Conservation (phyloP, 2,888 invertebrate species). For the Trachelus troglodyta region DNA sequence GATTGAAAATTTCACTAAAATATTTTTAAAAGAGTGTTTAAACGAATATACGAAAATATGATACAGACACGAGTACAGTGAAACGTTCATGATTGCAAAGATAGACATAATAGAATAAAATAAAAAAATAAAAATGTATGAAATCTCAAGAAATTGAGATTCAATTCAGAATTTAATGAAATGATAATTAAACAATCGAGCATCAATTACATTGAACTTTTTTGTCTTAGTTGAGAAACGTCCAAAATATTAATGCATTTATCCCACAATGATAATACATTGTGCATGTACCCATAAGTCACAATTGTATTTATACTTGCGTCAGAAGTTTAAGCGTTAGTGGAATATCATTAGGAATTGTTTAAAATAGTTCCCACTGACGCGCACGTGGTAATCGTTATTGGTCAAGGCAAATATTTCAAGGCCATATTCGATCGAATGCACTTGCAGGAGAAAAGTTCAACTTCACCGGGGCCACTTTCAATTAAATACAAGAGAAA, state of each 20-base stretch:
- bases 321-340: background rate
- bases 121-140: background rate
- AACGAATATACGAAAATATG: background rate
- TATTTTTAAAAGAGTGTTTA: background rate
- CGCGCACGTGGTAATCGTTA: background rate
- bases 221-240: background rate
- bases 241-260: background rate
- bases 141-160: background rate
- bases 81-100: background rate
- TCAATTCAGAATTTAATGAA: background rate
- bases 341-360: background rate
- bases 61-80: background rate
- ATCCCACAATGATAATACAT: background rate
- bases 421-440: background rate
- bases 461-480: background rate
- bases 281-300: background rate
- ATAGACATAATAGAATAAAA: background rate
- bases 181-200: background rate
- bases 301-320: background rate
- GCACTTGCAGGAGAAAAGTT: background rate
- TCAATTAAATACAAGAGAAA: background rate
- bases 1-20: background rate
- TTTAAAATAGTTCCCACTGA: background rate
- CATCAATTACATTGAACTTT: background rate
- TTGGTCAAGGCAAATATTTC: background rate